These are phyloP conservation scores for Poecilia gillii DNA, from an alignment of 2,797 vertebrate species.

Conservation along the genomic window DNA sequence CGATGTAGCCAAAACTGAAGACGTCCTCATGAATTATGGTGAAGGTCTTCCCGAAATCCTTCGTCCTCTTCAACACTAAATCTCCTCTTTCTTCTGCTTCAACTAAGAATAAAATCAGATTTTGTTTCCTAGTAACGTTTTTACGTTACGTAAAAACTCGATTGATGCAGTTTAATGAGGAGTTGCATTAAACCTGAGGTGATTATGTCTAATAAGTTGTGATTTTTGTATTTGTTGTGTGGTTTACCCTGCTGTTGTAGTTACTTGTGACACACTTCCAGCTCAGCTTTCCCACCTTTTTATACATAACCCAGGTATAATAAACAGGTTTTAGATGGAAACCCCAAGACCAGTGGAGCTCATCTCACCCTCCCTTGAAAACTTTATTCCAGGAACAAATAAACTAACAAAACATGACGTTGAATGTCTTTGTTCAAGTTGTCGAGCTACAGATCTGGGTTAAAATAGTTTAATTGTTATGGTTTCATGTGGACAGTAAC, in stretches of 20 bases:
- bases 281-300: not conserved
- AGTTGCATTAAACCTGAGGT: not conserved
- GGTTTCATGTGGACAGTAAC: not conserved
- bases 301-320: not conserved
- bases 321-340: not conserved
- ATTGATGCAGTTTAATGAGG: not conserved
- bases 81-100: slow-evolving; percentile 79
- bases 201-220: not conserved
- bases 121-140: not conserved
- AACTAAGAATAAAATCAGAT: slow-evolving; percentile 50
- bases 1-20: slow-evolving; percentile 84
- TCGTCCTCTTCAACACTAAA: slow-evolving; percentile 77
- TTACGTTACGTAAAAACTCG: not conserved
- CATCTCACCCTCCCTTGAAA: not conserved
- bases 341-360: not conserved
- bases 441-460: not conserved
- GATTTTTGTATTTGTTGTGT: not conserved
- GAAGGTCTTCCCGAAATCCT: slow-evolving; percentile 80
- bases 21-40: slow-evolving; percentile 78
- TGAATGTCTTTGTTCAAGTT: not conserved
- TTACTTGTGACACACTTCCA: too few species aligned
- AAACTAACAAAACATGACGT: not conserved
- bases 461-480: not conserved
- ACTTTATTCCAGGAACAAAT: not conserved
- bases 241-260: too few species aligned